Evolutionary conservation across 2,113 vertebrate genomes (phyloP), one percentile per base, ranked within the genome.

Genomic region (Vulpes ferrilata): DNA sequence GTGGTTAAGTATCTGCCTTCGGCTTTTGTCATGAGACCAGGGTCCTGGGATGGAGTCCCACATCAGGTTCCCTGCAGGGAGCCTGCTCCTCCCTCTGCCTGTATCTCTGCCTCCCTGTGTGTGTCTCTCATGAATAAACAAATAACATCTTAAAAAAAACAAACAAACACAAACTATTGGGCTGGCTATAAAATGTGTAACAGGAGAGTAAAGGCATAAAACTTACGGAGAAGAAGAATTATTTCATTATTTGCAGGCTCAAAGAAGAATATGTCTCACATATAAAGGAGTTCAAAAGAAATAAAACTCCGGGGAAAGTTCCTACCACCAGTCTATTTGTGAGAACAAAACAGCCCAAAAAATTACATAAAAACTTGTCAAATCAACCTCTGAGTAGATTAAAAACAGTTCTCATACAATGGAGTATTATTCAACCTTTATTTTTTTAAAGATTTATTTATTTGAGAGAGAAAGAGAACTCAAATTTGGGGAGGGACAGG

Each of bases 241-340:
- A 95, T n/a, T 76, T 43, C 93, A 79, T 87, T 78, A 87, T 78
- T n/a, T 79, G 23, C 11, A 71, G 30, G 35, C 87, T 86, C 74
- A 90, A 78, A 93, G 60, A 38, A 79, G 73, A 96, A 65, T 32
- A 78, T 51, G 62, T 79, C 22, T 90, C 38, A 19, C 4, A 74
- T 48, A 64, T 17, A 91, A 64, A 83, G 25, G 25, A 19, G 69
- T 64, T 67, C 7, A 69, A 93, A 90, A 93, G 81, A 93, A 79
- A 94, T 2, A 81, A 7, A 93, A 53, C 48, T 83, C 30, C 78
- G 5, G 20, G 23, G 32, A 95, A 2, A n/a, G 32, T 94, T 60
- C 57, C 78, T 89, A 65, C 7, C 27, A 55, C 55, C 30, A 85
- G 53, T 64, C 65, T 71, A 57, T 74, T 53, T 82, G 2, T 88